Base-by-base conservation (phyloP, 2,113 vertebrate genomes). In the Hypanus sabinus region DNA sequence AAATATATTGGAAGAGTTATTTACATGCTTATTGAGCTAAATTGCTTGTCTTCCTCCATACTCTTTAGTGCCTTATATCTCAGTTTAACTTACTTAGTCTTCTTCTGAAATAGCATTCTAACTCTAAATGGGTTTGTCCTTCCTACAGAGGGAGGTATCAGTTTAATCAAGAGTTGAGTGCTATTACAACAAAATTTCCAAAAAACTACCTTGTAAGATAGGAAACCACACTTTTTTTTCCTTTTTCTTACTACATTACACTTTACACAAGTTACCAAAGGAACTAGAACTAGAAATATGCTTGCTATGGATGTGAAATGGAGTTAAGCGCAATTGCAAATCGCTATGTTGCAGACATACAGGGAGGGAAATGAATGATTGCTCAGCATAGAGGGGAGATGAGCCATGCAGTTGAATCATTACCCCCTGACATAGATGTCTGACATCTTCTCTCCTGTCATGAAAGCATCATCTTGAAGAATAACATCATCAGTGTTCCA, bases 391-490 rank as follows among this genome's bases (percentile, higher is more conserved):
- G 81, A 81, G 55, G 94, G 94, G 92, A 77, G n/a, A 94, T 14
- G 94, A 70, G 91, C 70, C 92, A 94, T 96, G 96, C 96, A 95
- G 95, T 96, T 96, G 94, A 94, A 94, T 96, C 95, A 95, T 97
- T 97, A 97, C 97, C 97, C 97, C 97, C 97, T 97, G 96, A 97
- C 97, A 97, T 95, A 97, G 97, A 97, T 96, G 96, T 97, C 97
- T 96, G 97, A 97, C 96, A 97, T 96, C 96, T 97, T 97, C 97
- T 97, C 96, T 96, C 97, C 97, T 93, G 94, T 97, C 97, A 97
- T 96, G 96, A 97, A 97, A 97, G 96, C 96, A 96, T 96, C 96
- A 95, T 97, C 96, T 96, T 97, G 97, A 97, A 97, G 96, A 96
- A 96, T 94, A 97, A 97, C 97, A 96, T 97, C 96, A 95, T 96